Evolutionary conservation across 2,797 vertebrate species (phyloP).

Genomic region (Nothura maculosa): DNA sequence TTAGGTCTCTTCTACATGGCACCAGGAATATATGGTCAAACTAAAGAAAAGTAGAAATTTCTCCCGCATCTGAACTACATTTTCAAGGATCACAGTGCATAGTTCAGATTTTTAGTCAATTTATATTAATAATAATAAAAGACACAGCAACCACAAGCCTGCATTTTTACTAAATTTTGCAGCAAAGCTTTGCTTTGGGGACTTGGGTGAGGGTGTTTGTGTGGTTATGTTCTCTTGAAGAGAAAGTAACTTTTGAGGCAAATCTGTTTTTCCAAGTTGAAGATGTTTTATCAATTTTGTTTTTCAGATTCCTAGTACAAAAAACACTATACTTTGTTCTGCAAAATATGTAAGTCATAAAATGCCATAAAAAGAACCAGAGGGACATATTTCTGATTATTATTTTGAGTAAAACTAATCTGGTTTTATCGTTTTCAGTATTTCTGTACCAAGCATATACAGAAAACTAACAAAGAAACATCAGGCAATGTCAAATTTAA

Average conservation of each 20-base stretch:
- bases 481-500: neutral
- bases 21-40: neutral
- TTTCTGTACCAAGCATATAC: neutral
- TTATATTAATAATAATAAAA: neutral
- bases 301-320: neutral
- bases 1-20: neutral
- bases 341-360: neutral
- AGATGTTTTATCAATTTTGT: neutral
- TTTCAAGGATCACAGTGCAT: neutral
- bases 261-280: neutral
- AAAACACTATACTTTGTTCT: neutral
- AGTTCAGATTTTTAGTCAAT: neutral
- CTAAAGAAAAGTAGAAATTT: neutral
- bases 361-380: neutral
- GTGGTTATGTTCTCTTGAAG: neutral
- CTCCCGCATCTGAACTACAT: neutral
- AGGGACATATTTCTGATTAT: neutral
- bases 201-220: neutral
- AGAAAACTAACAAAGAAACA: neutral
- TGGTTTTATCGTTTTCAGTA: neutral
- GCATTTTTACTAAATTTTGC: neutral
- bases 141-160: neutral
- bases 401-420: neutral
- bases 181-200: neutral
- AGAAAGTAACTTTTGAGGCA: neutral